Percentiles rank a stretch among this genome's conserved stretches.
phyloP scores from a whole-genome alignment of 2,888 invertebrate genomes.

The Cetonia aurata region DNA sequence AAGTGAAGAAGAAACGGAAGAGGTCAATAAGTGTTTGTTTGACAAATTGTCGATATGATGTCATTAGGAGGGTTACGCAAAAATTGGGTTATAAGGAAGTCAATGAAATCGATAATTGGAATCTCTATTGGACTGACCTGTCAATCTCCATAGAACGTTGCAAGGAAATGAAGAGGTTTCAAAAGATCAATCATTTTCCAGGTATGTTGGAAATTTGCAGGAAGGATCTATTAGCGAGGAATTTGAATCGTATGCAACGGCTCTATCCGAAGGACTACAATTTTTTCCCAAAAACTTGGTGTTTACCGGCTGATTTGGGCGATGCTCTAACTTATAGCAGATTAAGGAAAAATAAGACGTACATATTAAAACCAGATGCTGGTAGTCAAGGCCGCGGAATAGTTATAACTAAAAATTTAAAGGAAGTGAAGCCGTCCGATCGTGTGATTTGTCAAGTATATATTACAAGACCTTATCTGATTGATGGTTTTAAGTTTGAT shows the following conservation, averaged over 20 bases:
- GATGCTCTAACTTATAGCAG: conserved; percentile 81
- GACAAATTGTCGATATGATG: conserved; percentile 80
- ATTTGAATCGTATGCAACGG: conserved; percentile 90
- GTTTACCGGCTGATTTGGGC: conserved; percentile 88
- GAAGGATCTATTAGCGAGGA: conserved; percentile 89
- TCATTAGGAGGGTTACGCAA: conserved; percentile 77
- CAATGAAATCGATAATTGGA: conserved; percentile 86
- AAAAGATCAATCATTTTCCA: conserved; percentile 94
- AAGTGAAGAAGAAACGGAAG: conserved; percentile 47
- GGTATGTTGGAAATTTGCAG: conserved; percentile 70
- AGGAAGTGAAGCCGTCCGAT: conserved; percentile 84
- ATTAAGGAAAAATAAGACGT: conserved; percentile 79
- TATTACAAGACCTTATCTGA: conserved; percentile 81
- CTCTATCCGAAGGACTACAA: conserved; percentile 91
- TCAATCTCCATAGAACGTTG: conserved; percentile 88
- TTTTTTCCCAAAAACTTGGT: conserved; percentile 95
- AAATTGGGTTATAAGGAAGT: conserved; percentile 84
- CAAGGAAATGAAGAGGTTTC: conserved; percentile 92
- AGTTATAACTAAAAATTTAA: conserved; percentile 84
- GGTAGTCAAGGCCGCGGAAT: conserved; percentile 94
- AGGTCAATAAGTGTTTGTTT: conserved; percentile 73
- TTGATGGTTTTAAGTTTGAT: conserved; percentile 95
- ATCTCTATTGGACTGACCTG: conserved; percentile 91
- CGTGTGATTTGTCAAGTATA: conserved; percentile 90
- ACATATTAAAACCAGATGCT: conserved; percentile 91